phyloP scores from a whole-genome alignment of 2,797 vertebrate species.

The Hozukius guyotensis region DNA sequence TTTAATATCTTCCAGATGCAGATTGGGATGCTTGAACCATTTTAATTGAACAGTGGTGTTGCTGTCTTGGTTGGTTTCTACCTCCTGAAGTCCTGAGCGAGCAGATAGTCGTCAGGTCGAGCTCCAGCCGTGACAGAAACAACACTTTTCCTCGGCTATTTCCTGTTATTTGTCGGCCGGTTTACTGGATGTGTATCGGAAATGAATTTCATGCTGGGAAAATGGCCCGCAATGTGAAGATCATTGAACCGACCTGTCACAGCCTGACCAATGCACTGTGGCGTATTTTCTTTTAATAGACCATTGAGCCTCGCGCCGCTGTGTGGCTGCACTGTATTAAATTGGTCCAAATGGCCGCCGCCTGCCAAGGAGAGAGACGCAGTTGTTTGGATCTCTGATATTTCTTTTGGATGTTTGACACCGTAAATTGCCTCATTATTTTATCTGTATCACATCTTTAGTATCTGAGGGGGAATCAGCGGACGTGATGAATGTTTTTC shows the following conservation, averaged over 20 bases:
- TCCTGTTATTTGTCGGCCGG: constrained; percentile 40
- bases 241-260: constrained; percentile 58
- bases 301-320: constrained; percentile 15
- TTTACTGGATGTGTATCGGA: constrained; percentile 23
- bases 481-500: constrained; percentile 14
- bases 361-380: constrained; percentile 27
- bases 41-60: background rate
- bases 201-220: constrained; percentile 51
- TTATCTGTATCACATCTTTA: constrained; percentile 45
- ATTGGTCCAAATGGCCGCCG: constrained; percentile 39
- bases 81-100: background rate
- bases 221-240: constrained; percentile 46
- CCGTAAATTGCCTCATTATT: constrained; percentile 38
- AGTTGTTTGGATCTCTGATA: constrained; percentile 34
- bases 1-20: background rate
- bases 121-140: constrained; percentile 16
- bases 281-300: constrained; percentile 60
- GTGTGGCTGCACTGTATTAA: constrained; percentile 35
- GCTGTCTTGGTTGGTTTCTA: background rate
- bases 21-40: background rate
- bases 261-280: constrained; percentile 46
- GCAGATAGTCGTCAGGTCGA: background rate
- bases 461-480: constrained; percentile 10
- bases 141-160: background rate
- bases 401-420: constrained; percentile 37